phyloP scores from a whole-genome alignment of 2,113 vertebrate genomes.

The Pygathrix nemaeus region DNA sequence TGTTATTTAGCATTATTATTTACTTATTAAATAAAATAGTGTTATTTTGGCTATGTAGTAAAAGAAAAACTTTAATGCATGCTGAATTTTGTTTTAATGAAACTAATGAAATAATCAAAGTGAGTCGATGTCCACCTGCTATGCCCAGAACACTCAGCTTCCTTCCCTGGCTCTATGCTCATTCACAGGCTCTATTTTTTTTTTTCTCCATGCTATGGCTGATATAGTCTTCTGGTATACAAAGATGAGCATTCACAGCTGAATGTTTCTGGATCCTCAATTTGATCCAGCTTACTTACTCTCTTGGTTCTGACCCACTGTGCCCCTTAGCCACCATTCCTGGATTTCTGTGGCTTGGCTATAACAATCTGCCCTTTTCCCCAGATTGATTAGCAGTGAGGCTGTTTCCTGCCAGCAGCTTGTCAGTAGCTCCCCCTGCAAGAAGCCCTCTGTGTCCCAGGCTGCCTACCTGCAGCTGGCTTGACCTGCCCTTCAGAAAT shows the following conservation, averaged over 20 bases:
- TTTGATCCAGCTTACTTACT: not conserved
- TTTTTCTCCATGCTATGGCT: not conserved
- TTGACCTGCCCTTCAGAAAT: not conserved
- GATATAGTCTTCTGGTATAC: not conserved
- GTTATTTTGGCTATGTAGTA: not conserved
- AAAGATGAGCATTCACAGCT: not conserved
- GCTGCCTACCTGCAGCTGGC: not conserved
- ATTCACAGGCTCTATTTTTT: not conserved
- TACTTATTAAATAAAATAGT: not conserved
- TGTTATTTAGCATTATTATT: not conserved
- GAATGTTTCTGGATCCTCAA: not conserved
- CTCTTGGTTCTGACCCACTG: not conserved
- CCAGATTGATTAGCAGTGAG: not conserved
- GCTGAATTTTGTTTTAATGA: not conserved
- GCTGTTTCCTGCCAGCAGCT: not conserved
- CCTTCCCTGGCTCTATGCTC: not conserved
- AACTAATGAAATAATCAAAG: not conserved
- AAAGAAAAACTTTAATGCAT: not conserved
- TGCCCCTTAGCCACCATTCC: not conserved
- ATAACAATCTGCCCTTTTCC: not conserved
- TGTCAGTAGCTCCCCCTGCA: not conserved
- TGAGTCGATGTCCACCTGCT: not conserved
- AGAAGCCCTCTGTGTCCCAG: not conserved
- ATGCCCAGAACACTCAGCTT: not conserved
- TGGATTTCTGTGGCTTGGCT: not conserved